Base-by-base conservation (phyloP, 2,888 invertebrate species). In the Sinohyriopsis cumingii region DNA sequence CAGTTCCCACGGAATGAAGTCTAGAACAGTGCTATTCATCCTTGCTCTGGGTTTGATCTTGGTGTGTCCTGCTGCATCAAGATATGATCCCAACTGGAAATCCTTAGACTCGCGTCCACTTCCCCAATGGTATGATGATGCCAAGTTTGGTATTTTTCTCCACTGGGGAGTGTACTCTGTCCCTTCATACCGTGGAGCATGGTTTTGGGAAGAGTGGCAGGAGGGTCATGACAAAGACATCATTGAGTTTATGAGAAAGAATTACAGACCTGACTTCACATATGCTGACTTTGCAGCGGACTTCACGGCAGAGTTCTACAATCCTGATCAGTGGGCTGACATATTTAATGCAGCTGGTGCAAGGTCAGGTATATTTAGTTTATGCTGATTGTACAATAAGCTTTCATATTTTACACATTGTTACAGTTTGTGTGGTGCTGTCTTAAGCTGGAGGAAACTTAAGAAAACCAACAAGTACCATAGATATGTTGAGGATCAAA, bases 221-320 rank as follows among this genome's bases (percentile, higher is more conserved):
- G 75, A 72, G n/a, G 64, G 78, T 22, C 91, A 92, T 56, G 77
- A 69, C n/a, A 67, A 77, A 25, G 81, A 76, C 53, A 80, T 81
- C 65, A 82, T 85, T 7, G 78, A 85, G 12, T 97, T 94, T 87
- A 96, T 98, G 95, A 90, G 92, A 55, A 91, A 93, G 56, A 95
- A 95, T 85, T 97, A 95, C 89, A 94, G 93, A 66, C 95, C 95
- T 3, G 92, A 92, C 63, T 96, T 95, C 85, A 93, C 94, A 0
- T 98, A 98, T 90, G 96, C 96, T 87, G 95, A 97, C 70, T 98
- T 98, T 90, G 97, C 94, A 0, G 92, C 92, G 28, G 55, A 95
- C 84, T 97, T 98, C 83, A 96, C 94, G 56, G 81, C 96, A 0
- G 96, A 96, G 89, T 94, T 97, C 84, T 98, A 94, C 86, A 93